Base-by-base conservation (phyloP, 2,797 vertebrate species). In the Rhyacichthys aspro region DNA sequence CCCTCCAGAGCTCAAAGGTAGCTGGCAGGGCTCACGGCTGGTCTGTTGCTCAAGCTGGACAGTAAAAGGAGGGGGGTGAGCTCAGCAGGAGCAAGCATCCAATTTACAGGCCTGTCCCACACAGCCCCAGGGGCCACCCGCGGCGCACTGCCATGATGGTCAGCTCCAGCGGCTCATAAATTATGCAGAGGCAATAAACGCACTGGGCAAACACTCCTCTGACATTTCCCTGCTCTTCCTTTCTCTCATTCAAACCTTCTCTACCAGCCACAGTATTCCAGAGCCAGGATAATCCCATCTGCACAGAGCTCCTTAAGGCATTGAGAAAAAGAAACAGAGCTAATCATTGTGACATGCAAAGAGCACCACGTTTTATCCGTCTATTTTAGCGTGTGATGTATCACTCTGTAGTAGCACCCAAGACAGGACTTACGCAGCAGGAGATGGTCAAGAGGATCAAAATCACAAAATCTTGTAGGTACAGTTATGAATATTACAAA, bases 121-220 rank as follows among this genome's bases (percentile, higher is more conserved):
- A 81, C 86, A 91, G 94, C 93, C 92, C 92, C 85, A 81, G 74
- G 90, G 93, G 93, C 94, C 79, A 94, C 92, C 91, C 71, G 92
- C 93, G 94, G 94, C 94, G 94, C 90, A 89, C 90, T 93, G 82
- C 79, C 89, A 96, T 91, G 93, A 92, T 92, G 93, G 94, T 87
- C 93, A 94, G 82, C 93, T 90, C 87, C 92, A 93, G 90, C 91
- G 89, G 91, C 94, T 95, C 92, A 96, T 96, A 93, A 95, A 97
- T 96, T 95, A 96, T 95, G 94, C 93, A 98, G 91, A 93, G 86
- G 92, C 94, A 96, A 96, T 97, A 97, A 97, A 95, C 71, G 92
- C 90, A 87, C 90, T 93, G 90, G 85, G 94, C 93, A 95, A 95
- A 95, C 91, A 93, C 86, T 91, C 74, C 76, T 89, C 91, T 59